These are phyloP conservation scores for Echeneis naucrates DNA, from an alignment of 2,797 vertebrate species.

Conservation along the genomic window DNA sequence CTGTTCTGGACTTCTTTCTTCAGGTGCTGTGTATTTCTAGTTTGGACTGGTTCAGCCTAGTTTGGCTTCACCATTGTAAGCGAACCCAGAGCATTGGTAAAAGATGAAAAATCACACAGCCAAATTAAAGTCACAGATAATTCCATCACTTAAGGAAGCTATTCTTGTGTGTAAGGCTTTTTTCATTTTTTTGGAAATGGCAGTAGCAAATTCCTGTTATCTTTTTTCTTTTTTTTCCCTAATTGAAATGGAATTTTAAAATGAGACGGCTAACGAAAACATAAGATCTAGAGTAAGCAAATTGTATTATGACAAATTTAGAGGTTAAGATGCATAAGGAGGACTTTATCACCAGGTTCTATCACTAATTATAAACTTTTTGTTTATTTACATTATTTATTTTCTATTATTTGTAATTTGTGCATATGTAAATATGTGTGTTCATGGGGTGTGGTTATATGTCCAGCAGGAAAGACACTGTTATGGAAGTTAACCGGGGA, in stretches of 20 bases:
- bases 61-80: conserved; percentile 20
- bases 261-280: neutral
- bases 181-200: neutral
- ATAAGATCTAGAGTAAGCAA: neutral
- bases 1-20: conserved; percentile 94
- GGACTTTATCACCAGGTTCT: too few relatives aligned
- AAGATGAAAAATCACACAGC: conserved; percentile 3
- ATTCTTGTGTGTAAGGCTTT: neutral
- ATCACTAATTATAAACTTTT: too few relatives aligned
- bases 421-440: too few relatives aligned
- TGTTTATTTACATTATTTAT: too few relatives aligned
- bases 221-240: neutral
- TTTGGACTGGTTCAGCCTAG: conserved; percentile 34
- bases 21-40: conserved; percentile 88
- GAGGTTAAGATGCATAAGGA: neutral
- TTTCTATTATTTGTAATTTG: too few relatives aligned
- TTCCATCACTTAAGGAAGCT: neutral
- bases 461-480: too few relatives aligned
- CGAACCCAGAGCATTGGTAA: neutral
- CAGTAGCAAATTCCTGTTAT: neutral
- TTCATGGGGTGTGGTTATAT: too few relatives aligned
- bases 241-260: neutral
- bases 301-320: neutral
- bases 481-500: too few relatives aligned
- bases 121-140: neutral